Evolutionary conservation across 2,113 vertebrate species (phyloP).

Genomic region (Deroptyus accipitrinus): DNA sequence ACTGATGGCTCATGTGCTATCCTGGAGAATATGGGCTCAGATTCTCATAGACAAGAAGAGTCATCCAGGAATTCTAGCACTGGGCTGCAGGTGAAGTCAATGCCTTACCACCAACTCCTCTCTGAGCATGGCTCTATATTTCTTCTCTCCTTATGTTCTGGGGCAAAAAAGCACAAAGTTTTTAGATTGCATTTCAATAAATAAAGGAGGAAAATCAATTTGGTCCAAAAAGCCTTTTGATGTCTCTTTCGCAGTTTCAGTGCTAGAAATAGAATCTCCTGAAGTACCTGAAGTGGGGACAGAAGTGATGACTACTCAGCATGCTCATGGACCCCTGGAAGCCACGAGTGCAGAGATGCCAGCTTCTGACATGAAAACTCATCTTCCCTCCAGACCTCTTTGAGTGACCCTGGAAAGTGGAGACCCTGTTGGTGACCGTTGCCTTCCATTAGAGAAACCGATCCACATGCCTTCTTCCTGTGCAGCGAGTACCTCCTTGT

Average conservation of each 20-base stretch:
- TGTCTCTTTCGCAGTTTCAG: neutral
- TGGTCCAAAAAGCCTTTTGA: neutral
- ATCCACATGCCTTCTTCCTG: neutral
- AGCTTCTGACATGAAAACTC: neutral
- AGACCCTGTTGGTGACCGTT: rapidly evolving
- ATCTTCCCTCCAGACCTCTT: neutral
- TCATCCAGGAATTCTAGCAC: neutral
- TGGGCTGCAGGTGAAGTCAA: neutral
- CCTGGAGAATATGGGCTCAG: neutral
- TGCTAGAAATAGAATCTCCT: neutral
- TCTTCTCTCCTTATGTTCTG: neutral
- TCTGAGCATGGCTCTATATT: neutral
- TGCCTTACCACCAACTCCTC: neutral
- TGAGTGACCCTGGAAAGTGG: neutral
- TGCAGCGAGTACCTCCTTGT: rapidly evolving
- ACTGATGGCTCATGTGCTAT: neutral
- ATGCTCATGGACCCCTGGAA: neutral
- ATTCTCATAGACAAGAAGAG: neutral
- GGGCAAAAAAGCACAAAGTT: neutral
- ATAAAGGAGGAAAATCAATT: neutral
- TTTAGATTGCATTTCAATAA: neutral
- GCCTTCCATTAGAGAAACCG: rapidly evolving
- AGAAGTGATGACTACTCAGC: neutral
- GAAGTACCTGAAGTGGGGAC: neutral
- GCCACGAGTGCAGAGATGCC: rapidly evolving